Conservation (phyloP, 2,113 vertebrate species). For the Noturus placidus region DNA sequence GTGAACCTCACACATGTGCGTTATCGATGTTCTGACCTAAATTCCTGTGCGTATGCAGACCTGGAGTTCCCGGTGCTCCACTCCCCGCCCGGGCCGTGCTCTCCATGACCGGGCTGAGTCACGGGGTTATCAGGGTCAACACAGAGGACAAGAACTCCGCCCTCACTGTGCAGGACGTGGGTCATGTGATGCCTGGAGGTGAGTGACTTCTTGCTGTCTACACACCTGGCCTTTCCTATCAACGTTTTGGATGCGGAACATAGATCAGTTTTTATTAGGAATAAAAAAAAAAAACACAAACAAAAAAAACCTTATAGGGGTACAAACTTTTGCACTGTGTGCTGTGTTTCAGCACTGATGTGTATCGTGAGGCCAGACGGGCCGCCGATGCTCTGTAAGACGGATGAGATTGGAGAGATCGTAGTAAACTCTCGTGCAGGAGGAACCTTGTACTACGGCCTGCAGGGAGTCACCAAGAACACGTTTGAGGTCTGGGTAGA, state of each 20-base stretch:
- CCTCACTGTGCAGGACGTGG: conserved; percentile 95
- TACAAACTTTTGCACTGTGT: background rate
- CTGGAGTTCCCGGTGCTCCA: conserved; percentile 88
- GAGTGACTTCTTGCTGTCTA: conserved; percentile 2
- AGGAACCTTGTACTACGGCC: conserved; percentile 93
- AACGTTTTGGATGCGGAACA: background rate
- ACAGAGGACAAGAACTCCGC: conserved; percentile 98
- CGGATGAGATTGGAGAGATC: conserved; percentile 96
- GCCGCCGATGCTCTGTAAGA: conserved; percentile 90
- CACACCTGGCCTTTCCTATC: background rate
- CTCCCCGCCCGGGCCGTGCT: conserved; percentile 93
- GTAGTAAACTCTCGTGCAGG: conserved; percentile 92
- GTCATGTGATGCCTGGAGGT: conserved; percentile 98
- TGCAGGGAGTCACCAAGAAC: conserved; percentile 92
- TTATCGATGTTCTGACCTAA: background rate
- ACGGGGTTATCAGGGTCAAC: conserved; percentile 93
- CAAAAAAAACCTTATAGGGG: background rate
- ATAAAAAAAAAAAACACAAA: background rate
- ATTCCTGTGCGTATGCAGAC: conserved; percentile 65
- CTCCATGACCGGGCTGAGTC: conserved; percentile 91
- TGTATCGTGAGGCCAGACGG: conserved; percentile 93
- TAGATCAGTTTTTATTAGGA: background rate
- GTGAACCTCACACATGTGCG: background rate
- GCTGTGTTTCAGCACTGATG: conserved; percentile 82
- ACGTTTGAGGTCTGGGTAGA: conserved; percentile 85